Evolutionary conservation across 2,888 invertebrate genomes (phyloP), one percentile per base, ranked within the genome.

Genomic region (Dryomyza anilis): DNA sequence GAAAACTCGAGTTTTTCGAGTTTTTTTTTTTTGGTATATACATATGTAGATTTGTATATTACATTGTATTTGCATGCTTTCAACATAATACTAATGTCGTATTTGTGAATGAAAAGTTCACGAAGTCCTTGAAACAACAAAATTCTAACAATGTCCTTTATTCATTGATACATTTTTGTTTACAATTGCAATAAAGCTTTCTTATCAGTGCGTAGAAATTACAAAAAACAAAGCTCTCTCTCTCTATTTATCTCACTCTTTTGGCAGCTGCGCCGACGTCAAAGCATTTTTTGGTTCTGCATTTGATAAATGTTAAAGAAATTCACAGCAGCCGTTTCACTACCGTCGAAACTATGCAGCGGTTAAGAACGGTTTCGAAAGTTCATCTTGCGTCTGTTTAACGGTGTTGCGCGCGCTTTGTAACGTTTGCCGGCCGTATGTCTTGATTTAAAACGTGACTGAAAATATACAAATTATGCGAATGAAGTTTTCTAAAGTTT

Each of bases 31-130:
- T n/a, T n/a, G n/a, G n/a, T n/a, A n/a, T n/a, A n/a, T n/a, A n/a
- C n/a, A n/a, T n/a, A n/a, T n/a, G n/a, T n/a, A n/a, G n/a, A n/a
- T n/a, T n/a, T n/a, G n/a, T n/a, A n/a, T n/a, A n/a, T n/a, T n/a
- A n/a, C n/a, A n/a, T n/a, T n/a, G n/a, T n/a, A n/a, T n/a, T n/a
- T n/a, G n/a, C n/a, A n/a, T n/a, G n/a, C n/a, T n/a, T n/a, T n/a
- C n/a, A n/a, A n/a, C n/a, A n/a, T n/a, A n/a, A n/a, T n/a, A n/a
- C n/a, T n/a, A n/a, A n/a, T 21, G 19, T 23, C 36, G 3, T 19
- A 19, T 55, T 55, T 36, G 19, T 58, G 58, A 58, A 58, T 58
- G 58, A 46, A 58, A 58, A 58, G 45, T 19, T 46, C 19, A 14
- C 16, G 14, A 30, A 45, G 14, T 27, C n/a, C 14, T 58, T 58